These are phyloP conservation scores for Musca vetustissima DNA, from an alignment of 1,140 invertebrate genomes.

Conservation along the genomic window DNA sequence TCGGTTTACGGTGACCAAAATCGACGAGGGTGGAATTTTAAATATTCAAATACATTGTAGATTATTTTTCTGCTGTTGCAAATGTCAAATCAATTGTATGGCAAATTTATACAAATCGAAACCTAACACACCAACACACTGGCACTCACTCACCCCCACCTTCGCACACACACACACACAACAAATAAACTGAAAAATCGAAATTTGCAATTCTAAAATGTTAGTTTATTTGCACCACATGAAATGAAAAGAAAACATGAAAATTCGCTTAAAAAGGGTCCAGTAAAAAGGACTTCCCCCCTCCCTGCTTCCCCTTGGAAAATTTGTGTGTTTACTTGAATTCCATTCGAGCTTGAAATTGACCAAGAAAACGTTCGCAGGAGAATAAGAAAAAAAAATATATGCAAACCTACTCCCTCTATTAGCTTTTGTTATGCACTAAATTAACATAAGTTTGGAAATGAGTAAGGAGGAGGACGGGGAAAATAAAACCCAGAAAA, in stretches of 20 bases:
- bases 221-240: background rate
- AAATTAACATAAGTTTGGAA: constrained; percentile 16
- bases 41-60: background rate
- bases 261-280: constrained; percentile 50
- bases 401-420: constrained; percentile 13
- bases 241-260: constrained; percentile 55
- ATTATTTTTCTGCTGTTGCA: background rate
- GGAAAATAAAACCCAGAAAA: constrained; percentile 16
- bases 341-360: constrained; percentile 53
- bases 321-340: background rate
- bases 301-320: background rate
- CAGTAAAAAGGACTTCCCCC: background rate
- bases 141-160: too few species aligned
- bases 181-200: background rate
- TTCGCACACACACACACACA: background rate
- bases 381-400: background rate
- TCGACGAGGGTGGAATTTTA: constrained; percentile 26
- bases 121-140: background rate
- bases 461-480: constrained; percentile 7
- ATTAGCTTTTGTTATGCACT: constrained; percentile 21
- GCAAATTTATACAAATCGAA: constrained; percentile 53
- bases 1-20: background rate
- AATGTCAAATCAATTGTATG: constrained; percentile 43
- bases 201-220: constrained; percentile 25
- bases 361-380: constrained; percentile 37